These are phyloP conservation scores for Drosophila jambulina DNA, from an alignment of 1,140 invertebrate species.

Conservation along the genomic window DNA sequence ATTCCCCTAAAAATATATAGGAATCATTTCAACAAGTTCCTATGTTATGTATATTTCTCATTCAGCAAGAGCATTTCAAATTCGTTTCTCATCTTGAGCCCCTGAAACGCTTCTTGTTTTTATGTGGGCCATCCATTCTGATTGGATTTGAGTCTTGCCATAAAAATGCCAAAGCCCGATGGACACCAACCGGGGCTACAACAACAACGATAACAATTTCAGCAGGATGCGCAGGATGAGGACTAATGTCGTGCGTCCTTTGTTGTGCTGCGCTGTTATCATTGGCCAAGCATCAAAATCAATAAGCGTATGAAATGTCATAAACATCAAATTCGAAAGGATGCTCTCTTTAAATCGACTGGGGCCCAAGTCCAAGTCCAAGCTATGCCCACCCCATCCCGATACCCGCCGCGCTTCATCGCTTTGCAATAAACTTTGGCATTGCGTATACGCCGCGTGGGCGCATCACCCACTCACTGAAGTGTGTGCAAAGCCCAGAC, in stretches of 20 bases:
- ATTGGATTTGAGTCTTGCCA: constrained; percentile 70
- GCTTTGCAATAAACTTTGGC: constrained; percentile 13
- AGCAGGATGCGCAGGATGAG: constrained; percentile 22
- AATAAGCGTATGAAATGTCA: constrained; percentile 76
- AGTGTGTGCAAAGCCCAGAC: constrained; percentile 31
- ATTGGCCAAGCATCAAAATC: constrained; percentile 66
- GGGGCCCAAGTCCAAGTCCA: not conserved
- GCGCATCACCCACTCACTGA: constrained; percentile 5
- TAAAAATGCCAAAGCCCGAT: constrained; percentile 50
- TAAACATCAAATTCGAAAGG: constrained; percentile 67
- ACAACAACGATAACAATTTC: constrained; percentile 13
- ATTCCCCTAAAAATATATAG: no score
- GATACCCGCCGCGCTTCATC: constrained; percentile 6
- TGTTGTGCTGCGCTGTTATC: constrained; percentile 42
- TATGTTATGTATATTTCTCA: not conserved
- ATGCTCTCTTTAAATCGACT: constrained; percentile 48
- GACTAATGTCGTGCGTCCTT: constrained; percentile 53
- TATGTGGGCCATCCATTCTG: constrained; percentile 71
- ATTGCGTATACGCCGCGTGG: constrained; percentile 48
- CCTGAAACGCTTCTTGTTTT: constrained; percentile 55
- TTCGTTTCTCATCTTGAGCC: not conserved
- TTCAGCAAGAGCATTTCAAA: constrained; percentile 11
- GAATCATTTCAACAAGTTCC: not conserved
- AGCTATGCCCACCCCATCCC: not conserved
- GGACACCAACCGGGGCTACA: constrained; percentile 23